Base-by-base conservation (phyloP, 2,113 vertebrate genomes). In the Silurus glanis region DNA sequence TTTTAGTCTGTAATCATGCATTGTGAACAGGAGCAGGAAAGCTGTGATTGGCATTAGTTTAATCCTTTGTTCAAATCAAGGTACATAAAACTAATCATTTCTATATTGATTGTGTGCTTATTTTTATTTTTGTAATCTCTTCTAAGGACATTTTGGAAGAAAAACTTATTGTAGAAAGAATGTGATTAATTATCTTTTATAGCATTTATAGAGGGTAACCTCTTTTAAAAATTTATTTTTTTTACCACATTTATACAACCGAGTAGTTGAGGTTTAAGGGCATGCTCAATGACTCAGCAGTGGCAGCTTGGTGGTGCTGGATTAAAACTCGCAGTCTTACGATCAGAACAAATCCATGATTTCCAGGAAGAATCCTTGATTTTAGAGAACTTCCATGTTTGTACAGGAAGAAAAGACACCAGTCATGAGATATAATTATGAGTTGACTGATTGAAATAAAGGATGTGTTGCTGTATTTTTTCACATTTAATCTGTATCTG, bases 11-110 rank as follows among this genome's bases (percentile, higher is more conserved):
- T 79, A n/a, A 56, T 56, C 75, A 56, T 79, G n/a, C n/a, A 79
- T 16, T 79, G 71, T 56, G 53, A 79, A 56, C 75, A 25, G 51
- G 75, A 78, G 55, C n/a, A 78, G 51, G 25, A 78, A 78, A 78
- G 75, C 51, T 78, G 75, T 25, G 51, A 5, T 78, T 56, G 51
- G 25, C 75, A 16, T 78, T 56, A 56, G 21, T 13, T 78, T 8
- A 5, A 12, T 17, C 14, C 53, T 78, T 55, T 78, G 74, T 78
- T 25, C 51, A 78, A 13, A 53, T 53, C 66, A 64, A 67, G n/a
- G 10, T 28, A 28, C n/a, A 37, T 6, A 69, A 75, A 76, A 53
- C 4, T n/a, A n/a, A n/a, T 37, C 37, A 37, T 13, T 75, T n/a
- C 21, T 78, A 55, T 13, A 78, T 25, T 55, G 5, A 78, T 55